Evolutionary conservation across 2,113 vertebrate species (phyloP).

Genomic region (Bubo bubo): DNA sequence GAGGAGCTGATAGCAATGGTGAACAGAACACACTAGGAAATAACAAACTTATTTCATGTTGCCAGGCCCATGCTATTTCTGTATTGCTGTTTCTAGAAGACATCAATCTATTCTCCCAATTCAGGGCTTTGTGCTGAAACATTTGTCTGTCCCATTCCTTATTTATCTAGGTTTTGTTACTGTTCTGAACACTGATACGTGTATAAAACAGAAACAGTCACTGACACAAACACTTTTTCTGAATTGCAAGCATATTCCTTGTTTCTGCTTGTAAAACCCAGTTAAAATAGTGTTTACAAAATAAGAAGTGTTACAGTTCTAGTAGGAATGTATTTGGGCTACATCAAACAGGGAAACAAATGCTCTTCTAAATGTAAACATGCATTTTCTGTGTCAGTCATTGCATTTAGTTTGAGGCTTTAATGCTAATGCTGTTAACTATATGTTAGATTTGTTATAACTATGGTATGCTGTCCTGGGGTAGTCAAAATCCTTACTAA

Average conservation of each 20-base stretch:
- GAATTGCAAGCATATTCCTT: background rate
- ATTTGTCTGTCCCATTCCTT: background rate
- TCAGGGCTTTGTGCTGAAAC: conserved; percentile 10
- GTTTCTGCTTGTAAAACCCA: background rate
- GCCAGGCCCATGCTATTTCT: background rate
- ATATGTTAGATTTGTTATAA: background rate
- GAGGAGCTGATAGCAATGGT: background rate
- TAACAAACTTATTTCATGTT: background rate
- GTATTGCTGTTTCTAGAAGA: background rate
- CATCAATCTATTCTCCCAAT: background rate
- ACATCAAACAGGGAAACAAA: background rate
- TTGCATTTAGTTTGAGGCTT: background rate
- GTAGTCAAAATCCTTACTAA: background rate
- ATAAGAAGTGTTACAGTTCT: background rate
- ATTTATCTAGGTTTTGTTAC: background rate
- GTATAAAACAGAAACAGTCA: background rate
- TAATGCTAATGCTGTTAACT: background rate
- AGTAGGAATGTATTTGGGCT: background rate
- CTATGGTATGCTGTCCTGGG: background rate
- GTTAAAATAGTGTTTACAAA: background rate
- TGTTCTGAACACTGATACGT: background rate
- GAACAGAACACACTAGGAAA: background rate
- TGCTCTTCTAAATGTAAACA: background rate
- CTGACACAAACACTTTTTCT: background rate
- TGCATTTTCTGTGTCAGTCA: background rate